Percentiles rank a stretch among this genome's conserved stretches.
These are phyloP conservation scores for Drosophila pachea DNA, from an alignment of 1,140 invertebrate genomes.

Conservation along the genomic window DNA sequence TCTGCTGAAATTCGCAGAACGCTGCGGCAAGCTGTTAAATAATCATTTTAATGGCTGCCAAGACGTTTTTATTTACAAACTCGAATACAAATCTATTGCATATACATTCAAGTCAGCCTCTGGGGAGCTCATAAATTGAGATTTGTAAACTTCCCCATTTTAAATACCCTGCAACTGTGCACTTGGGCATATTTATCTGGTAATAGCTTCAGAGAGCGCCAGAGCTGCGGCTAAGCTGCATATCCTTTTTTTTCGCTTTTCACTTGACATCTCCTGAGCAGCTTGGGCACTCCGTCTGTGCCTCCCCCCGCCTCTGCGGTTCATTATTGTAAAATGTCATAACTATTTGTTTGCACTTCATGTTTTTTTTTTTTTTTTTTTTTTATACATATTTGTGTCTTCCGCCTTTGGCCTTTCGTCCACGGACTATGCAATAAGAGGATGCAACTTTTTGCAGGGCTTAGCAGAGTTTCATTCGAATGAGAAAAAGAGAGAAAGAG, in stretches of 20 bases:
- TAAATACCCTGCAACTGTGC: slow-evolving; percentile 1
- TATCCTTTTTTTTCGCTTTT: no score
- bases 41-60: slow-evolving; percentile 18
- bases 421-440: slow-evolving; percentile 2
- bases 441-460: slow-evolving; percentile 29
- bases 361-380: background rate
- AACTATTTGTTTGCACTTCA: slow-evolving; percentile 15
- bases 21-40: slow-evolving; percentile 9
- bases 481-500: no score
- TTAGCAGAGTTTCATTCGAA: slow-evolving; percentile 2
- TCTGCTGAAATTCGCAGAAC: background rate
- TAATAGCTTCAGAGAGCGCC: background rate
- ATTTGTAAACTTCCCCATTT: slow-evolving; percentile 45
- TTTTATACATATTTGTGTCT: no score
- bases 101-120: slow-evolving; percentile 6
- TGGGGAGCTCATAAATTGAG: slow-evolving; percentile 56
- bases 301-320: no score
- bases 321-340: no score
- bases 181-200: background rate
- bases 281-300: no score
- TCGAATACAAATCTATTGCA: slow-evolving; percentile 1
- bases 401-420: background rate
- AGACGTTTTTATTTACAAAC: slow-evolving; percentile 18
- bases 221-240: no score
- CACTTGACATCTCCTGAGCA: no score